Conservation (phyloP, 2,888 invertebrate species). For the Falcaria lacertinaria region DNA sequence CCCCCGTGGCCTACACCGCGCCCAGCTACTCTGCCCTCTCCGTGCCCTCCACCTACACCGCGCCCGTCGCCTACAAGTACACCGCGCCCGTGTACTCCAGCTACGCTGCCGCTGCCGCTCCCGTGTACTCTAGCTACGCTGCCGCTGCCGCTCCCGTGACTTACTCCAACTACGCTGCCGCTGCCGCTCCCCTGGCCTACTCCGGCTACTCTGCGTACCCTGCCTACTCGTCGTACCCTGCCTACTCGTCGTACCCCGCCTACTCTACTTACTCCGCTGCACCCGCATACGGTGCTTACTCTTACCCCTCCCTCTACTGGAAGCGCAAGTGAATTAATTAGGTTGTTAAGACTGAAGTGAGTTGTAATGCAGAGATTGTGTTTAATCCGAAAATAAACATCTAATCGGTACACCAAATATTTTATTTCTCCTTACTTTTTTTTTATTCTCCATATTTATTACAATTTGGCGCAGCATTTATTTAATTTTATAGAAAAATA, state of each 20-base stretch:
- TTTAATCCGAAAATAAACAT: not conserved
- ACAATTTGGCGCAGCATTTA: too few relatives aligned
- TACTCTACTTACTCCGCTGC: too few relatives aligned
- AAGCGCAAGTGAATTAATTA: conserved; percentile 2
- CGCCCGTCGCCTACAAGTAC: conserved; percentile 5
- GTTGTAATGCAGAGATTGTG: not conserved
- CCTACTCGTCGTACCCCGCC: not conserved
- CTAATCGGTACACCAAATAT: too few relatives aligned
- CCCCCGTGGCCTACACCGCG: conserved; percentile 3
- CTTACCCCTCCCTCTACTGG: conserved; percentile 8
- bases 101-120: not conserved
- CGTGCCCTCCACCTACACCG: conserved; percentile 8
- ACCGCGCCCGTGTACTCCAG: conserved; percentile 1
- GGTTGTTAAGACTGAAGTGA: not conserved
- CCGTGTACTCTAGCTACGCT: not conserved
- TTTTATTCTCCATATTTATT: too few relatives aligned
- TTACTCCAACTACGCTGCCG: too few relatives aligned
- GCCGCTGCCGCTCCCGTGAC: too few relatives aligned
- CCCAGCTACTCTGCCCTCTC: conserved; percentile 2
- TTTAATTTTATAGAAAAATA: too few relatives aligned
- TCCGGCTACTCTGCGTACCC: conserved; percentile 1
- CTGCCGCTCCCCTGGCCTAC: too few relatives aligned
- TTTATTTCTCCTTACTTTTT: too few relatives aligned
- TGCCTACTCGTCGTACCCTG: conserved; percentile 2
- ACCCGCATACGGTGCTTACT: conserved; percentile 4